These are phyloP conservation scores for Odobenus rosmarus DNA, from an alignment of 2,113 vertebrate species.

Conservation along the genomic window DNA sequence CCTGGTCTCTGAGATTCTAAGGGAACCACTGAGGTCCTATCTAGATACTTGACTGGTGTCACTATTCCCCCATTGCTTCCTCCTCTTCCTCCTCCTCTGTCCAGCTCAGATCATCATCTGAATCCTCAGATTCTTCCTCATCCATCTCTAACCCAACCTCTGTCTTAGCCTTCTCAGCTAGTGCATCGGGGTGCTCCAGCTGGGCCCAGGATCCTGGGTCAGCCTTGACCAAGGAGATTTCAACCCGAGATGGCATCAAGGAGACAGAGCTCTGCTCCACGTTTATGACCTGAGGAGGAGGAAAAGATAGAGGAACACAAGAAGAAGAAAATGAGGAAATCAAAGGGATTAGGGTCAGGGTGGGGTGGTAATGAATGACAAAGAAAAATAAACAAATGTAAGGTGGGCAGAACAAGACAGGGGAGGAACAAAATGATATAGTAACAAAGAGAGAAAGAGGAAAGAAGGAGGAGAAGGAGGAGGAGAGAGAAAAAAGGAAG, in stretches of 20 bases:
- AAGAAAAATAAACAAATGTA: slow-evolving; percentile 24
- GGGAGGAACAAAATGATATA: not conserved
- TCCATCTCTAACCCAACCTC: slow-evolving; percentile 46
- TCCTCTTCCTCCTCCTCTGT: slow-evolving; percentile 85
- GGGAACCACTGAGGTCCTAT: not conserved
- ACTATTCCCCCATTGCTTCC: slow-evolving; percentile 64
- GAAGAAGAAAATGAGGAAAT: slow-evolving; percentile 41
- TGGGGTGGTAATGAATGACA: slow-evolving; percentile 24
- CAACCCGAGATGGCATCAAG: slow-evolving; percentile 95
- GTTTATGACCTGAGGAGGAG: slow-evolving; percentile 88
- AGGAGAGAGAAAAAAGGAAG: no score
- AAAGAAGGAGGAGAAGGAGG: not conserved
- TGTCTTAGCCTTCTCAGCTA: slow-evolving; percentile 71
- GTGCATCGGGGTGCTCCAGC: slow-evolving; percentile 90
- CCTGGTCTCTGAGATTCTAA: slow-evolving; percentile 36
- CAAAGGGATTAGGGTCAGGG: not conserved
- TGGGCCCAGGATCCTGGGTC: slow-evolving; percentile 92
- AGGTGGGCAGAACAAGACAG: not conserved
- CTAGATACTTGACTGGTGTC: slow-evolving; percentile 1
- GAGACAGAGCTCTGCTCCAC: slow-evolving; percentile 89
- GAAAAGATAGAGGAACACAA: slow-evolving; percentile 57
- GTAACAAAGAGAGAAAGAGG: not conserved
- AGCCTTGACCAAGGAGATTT: slow-evolving; percentile 92
- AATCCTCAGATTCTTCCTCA: slow-evolving; percentile 75
- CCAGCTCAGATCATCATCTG: slow-evolving; percentile 87